Evolutionary conservation across 2,113 vertebrate species (phyloP), one percentile per base, ranked within the genome.

Genomic region (Illadopsis cleaveri): DNA sequence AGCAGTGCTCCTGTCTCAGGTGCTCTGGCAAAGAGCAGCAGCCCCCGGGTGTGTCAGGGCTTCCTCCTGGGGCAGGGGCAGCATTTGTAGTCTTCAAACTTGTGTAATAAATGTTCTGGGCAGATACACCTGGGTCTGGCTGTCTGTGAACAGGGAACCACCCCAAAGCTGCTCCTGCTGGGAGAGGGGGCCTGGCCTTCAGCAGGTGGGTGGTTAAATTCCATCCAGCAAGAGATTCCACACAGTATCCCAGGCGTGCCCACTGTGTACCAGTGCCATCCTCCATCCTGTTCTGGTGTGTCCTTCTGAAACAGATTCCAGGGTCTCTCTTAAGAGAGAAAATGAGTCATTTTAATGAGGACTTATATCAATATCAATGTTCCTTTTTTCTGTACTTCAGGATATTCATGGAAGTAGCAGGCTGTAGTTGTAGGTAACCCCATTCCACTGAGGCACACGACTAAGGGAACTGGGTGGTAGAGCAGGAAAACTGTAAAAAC

Each of bases 71-170:
- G 23, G 15, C 25, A 82, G 53, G 66, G 79, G 47, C 66, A 72
- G 75, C 58, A 44, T 37, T 31, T 90, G 95, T 81, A 75, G 64
- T 69, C 79, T 90, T 90, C 72, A 37, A 31, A 25, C n/a, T 61
- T 30, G 54, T 56, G 18, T 94, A 97, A 97, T 96, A 97, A 97
- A 97, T 37, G 57, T 93, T 69, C 64, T 97, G 95, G 92, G 86
- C 82, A 96, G 91, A 96, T 73, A 57, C 11, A 66, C 22, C 24
- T 45, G 81, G 83, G 86, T 96, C 95, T 81, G 94, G 42, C 68
- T 81, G 68, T 97, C 56, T 97, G 6, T 92, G 12, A 69, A 15
- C 31, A 42, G 48, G 78, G 56, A 70, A 45, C 23, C 14, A 9
- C 28, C 40, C 25, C 47, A 61, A 6, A 28, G 14, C 48, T 53